Base-by-base conservation (phyloP, 2,888 invertebrate species). In the Eupithecia subumbrata region DNA sequence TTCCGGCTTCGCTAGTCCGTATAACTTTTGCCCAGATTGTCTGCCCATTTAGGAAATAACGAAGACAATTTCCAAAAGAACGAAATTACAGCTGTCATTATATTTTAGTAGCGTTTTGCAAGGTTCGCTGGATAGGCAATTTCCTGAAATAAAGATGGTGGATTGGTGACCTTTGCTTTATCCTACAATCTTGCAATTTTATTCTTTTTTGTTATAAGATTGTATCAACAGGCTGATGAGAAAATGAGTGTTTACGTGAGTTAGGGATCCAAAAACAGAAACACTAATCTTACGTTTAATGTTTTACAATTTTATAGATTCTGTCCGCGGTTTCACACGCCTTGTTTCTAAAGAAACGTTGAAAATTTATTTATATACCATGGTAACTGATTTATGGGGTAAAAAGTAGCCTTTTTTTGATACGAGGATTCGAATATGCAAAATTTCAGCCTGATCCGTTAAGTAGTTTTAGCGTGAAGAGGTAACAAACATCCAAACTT, bases 161-260 rank as follows among this genome's bases (percentile, higher is more conserved):
- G 11, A 56, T 56, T 22, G 48, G 52, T 8, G 22, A 25, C 12
- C 12, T 60, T 60, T 25, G 60, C 40, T 40, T 67, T 67, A 67
- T 67, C 66, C 40, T 34, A 67, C 40, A 34, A 67, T 67, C 66
- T 40, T n/a, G 34, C n/a, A 37, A 18, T 5, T 67, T n/a, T 67
- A n/a, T 1, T 22, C 63, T 69, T 71, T n/a, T 78, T 72, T 77
- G 68, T 78, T 71, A 67, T 45, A 22, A 56, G 52, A 56, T 56
- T 70, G 11, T 25, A 30, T 43, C 43, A 56, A 68, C 18, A 63
- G 40, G 64, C 56, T 74, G 70, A 71, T 71, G 67, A 52, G 56
- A 45, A 71, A 67, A 67, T 68, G 67, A 75, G 45, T 70, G 60
- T 60, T 60, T 60, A 25, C 25, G 14, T 60, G 60, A 25, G 22